Base-by-base conservation (phyloP, 2,888 invertebrate genomes). In the Brachypterus glaber region DNA sequence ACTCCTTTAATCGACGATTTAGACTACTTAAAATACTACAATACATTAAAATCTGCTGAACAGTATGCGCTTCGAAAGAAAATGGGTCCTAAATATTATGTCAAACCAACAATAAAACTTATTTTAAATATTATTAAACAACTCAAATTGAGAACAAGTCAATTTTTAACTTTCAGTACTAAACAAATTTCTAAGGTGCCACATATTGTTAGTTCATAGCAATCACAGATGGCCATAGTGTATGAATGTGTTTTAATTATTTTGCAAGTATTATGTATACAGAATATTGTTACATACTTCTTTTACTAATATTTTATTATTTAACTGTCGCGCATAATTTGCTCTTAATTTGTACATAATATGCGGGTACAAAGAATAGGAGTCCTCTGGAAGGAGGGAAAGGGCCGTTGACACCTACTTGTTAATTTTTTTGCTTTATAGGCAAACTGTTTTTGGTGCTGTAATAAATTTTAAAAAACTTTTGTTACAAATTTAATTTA, bases 1-100 rank as follows among this genome's bases (percentile, higher is more conserved):
- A 89, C 88, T 38, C 65, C 60, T 54, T 56, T 54, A 51, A 35
- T 52, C 7, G 53, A 53, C 16, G 61, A 63, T 39, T 57, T 59
- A 26, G 45, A 53, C 5, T 55, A 64, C 36, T 43, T 59, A 11
- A 48, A 48, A 17, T 72, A 72, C 50, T 63, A 64, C 45, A 60
- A 61, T 26, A 50, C 59, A 34, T 51, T 74, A 16, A 49, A 64
- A 34, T 51, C 49, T 12, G 71, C 71, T 9, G 68, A 73, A 53
- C 60, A 62, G 35, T 55, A 53, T 45, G 72, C 72, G 1, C 53
- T 66, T 41, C 56, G 60, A 35, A 66, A 65, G 45, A 58, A 69
- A 57, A 58, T 71, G 42, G 74, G 73, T 14, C 46, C 68, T 5
- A 72, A 68, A 63, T 70, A 70, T 42, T 69, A 68, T 40, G 57